Evolutionary conservation across 1,140 invertebrate species (phyloP), one percentile per base, ranked within the genome.

Genomic region (Drosophila sechellia): DNA sequence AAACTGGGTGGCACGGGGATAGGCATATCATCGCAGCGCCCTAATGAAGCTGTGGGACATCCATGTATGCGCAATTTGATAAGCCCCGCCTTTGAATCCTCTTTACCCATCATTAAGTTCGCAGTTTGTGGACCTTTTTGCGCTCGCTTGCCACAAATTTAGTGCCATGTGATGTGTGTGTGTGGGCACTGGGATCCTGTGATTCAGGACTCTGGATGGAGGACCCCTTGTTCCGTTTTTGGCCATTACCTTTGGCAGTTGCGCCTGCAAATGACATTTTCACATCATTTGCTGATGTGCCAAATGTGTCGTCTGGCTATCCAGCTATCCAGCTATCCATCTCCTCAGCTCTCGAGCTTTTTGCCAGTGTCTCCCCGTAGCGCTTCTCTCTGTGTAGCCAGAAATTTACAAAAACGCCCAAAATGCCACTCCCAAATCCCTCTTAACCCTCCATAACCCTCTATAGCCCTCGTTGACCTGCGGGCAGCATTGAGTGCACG

Each of bases 251-350:
- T 76, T 76, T 75, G 72, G 60, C 73, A 77, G 73, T 68, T 68
- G 73, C 73, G 79, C 66, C 83, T 89, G 79, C 54, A 84, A 89
- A 87, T 87, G 77, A 84, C 84, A 87, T 87, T 87, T 87, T 87
- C 84, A 87, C 85, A 87, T 89, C 84, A 87, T 87, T 87, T 87
- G 84, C 84, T 87, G 79, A 87, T 87, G 79, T 87, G 84, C 84
- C 84, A 87, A 87, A 79, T 87, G 79, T 86, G 74, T 81, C 61
- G 46, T 50, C 25, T 69, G 70, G 55, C 54, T 43, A 39, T 49
- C 25, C 31, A 37, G 40, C 6, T 42, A n/a, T 8, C 6, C 40
- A 17, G 40, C 40, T 42, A n/a, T 17, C 2, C 40, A 17, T n/a
- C 40, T 17, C n/a, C 12, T 43, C 3, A 8, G 42, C 42, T 20